Evolutionary conservation across 2,888 invertebrate genomes (phyloP).

Genomic region (Odiellus spinosus): DNA sequence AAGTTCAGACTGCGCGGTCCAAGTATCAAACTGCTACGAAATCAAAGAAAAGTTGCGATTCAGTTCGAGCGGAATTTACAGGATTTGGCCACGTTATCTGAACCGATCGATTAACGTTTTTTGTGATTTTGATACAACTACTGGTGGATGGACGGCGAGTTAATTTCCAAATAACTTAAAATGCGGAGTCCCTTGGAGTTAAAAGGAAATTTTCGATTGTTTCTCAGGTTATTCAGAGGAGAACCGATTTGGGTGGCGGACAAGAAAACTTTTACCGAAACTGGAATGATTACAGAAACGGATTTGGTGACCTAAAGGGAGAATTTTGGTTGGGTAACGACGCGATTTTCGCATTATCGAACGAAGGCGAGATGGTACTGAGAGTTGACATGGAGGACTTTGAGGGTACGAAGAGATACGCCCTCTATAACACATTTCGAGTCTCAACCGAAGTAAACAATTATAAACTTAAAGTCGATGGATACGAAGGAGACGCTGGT

Average conservation of each 20-base stretch:
- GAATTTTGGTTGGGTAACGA: slow-evolving; percentile 44
- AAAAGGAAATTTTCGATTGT: not conserved
- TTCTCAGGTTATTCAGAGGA: not conserved
- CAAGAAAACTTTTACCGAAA: slow-evolving; percentile 22
- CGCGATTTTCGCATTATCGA: slow-evolving; percentile 66
- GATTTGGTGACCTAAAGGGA: slow-evolving; percentile 27
- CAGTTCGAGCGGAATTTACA: not conserved
- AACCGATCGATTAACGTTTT: slow-evolving; percentile 41
- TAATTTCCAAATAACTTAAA: too few relatives aligned
- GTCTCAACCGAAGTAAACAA: slow-evolving; percentile 47
- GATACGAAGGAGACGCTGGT: slow-evolving; percentile 42
- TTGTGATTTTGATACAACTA: slow-evolving; percentile 27
- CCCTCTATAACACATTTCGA: slow-evolving; percentile 46
- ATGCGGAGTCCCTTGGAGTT: too few relatives aligned
- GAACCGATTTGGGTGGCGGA: slow-evolving; percentile 34
- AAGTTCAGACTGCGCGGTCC: too few relatives aligned
- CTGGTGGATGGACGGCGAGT: slow-evolving; percentile 28
- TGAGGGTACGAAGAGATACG: slow-evolving; percentile 36
- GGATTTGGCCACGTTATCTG: not conserved
- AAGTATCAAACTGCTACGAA: too few relatives aligned
- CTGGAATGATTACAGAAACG: slow-evolving; percentile 27
- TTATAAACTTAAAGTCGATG: slow-evolving; percentile 46
- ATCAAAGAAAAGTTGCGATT: too few relatives aligned
- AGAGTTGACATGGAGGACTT: slow-evolving; percentile 46
- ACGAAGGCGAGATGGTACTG: slow-evolving; percentile 39